A percentile compares a stretch with the other conserved stretches of the same genome.
phyloP scores from a whole-genome alignment of 1,140 invertebrate species.

The Diabrotica undecimpunctata region DNA sequence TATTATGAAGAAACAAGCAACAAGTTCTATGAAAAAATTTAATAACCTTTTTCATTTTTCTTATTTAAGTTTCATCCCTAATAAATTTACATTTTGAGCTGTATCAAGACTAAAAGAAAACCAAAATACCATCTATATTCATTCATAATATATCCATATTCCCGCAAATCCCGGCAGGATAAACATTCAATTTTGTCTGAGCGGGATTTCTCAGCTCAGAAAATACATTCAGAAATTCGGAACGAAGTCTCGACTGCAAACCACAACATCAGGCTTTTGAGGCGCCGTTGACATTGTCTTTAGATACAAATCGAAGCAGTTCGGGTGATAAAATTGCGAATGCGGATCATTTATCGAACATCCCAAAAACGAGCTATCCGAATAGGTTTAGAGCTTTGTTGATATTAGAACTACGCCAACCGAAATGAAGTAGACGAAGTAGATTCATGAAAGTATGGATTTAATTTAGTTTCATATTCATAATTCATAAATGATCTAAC shows the following conservation, averaged over 20 bases:
- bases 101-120: neutral
- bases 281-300: constrained; percentile 7
- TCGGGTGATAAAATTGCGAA: constrained; percentile 3
- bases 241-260: neutral
- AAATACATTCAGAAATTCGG: neutral
- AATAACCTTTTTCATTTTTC: too few relatives aligned
- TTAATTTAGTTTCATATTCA: too few relatives aligned
- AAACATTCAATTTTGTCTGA: constrained; percentile 1
- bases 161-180: neutral
- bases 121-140: neutral
- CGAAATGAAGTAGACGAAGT: too few relatives aligned
- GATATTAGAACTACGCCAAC: too few relatives aligned
- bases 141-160: constrained; percentile 1
- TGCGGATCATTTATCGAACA: neutral
- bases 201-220: neutral
- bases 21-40: too few relatives aligned
- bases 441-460: too few relatives aligned
- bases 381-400: too few relatives aligned
- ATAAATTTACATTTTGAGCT: too few relatives aligned
- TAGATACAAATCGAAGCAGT: constrained; percentile 7
- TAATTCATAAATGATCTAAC: too few relatives aligned
- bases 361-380: neutral
- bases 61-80: too few relatives aligned
- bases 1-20: too few relatives aligned
- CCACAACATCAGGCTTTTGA: neutral